Percentiles rank a stretch among this genome's conserved stretches.
Evolutionary conservation across 2,888 invertebrate genomes (phyloP).

Genomic region (Capitulum mitella): DNA sequence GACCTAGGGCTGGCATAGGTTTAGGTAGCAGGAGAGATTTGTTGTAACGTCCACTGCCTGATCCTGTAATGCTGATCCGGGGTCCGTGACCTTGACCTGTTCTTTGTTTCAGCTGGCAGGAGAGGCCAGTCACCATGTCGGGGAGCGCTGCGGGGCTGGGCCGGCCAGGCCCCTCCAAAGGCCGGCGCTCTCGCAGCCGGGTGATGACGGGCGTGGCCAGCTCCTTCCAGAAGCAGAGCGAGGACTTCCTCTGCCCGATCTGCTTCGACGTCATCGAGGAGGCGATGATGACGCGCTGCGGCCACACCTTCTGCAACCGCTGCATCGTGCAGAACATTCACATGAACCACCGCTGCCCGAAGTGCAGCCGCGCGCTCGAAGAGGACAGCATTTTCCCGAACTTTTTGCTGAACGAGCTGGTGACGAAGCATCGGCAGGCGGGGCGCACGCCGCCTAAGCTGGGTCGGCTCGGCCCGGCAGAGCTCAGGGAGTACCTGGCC

Average conservation of each 20-base stretch:
- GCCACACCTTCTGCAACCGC: constrained; percentile 81
- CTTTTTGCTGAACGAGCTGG: constrained; percentile 71
- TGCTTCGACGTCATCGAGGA: constrained; percentile 84
- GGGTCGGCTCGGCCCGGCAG: constrained; percentile 34
- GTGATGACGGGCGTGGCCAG: constrained; percentile 34
- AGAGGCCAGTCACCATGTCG: not conserved
- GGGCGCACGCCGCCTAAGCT: not conserved
- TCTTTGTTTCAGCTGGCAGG: not conserved
- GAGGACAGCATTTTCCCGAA: constrained; percentile 70
- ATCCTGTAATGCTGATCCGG: too few relatives aligned
- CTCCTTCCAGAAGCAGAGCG: constrained; percentile 33
- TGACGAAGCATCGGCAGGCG: constrained; percentile 55
- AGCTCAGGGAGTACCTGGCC: constrained; percentile 38
- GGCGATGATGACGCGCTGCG: constrained; percentile 84
- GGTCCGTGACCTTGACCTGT: not conserved
- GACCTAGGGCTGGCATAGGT: too few relatives aligned
- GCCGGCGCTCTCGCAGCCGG: constrained; percentile 13
- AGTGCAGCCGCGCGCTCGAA: constrained; percentile 66
- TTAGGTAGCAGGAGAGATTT: not conserved
- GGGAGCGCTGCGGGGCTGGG: constrained; percentile 23
- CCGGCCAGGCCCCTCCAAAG: constrained; percentile 25
- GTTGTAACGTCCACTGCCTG: not conserved
- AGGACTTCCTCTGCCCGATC: constrained; percentile 59
- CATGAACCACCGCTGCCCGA: constrained; percentile 64
- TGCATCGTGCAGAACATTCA: constrained; percentile 67